Evolutionary conservation across 2,113 vertebrate species (phyloP).

Genomic region (Megaceryle torquata): DNA sequence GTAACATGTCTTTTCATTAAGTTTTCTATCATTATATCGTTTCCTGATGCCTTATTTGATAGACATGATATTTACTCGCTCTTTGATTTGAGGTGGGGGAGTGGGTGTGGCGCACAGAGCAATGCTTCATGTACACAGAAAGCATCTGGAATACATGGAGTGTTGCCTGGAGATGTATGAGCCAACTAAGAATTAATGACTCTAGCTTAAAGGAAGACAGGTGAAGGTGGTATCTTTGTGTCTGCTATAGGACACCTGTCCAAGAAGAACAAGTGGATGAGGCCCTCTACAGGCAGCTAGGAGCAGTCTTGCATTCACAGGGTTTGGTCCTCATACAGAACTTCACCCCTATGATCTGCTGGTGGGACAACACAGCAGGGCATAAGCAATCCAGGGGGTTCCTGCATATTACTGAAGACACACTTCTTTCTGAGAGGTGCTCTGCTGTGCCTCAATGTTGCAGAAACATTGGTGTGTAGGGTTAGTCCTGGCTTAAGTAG

Average conservation of each 20-base stretch:
- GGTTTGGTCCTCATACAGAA: not conserved
- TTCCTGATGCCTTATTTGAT: not conserved
- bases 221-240: not conserved
- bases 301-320: not conserved
- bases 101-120: too few relatives aligned
- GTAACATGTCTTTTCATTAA: not conserved
- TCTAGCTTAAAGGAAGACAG: not conserved
- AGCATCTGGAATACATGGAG: not conserved
- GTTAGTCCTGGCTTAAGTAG: not conserved
- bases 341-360: not conserved
- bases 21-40: not conserved
- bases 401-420: not conserved
- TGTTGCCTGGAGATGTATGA: not conserved
- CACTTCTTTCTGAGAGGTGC: not conserved
- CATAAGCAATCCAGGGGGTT: not conserved
- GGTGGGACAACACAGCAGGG: not conserved
- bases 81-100: not conserved
- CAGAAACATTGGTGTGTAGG: not conserved
- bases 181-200: not conserved
- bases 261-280: not conserved
- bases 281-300: not conserved
- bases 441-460: rapidly evolving
- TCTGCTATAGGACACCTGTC: not conserved
- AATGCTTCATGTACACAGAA: not conserved
- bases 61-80: not conserved